Evolutionary conservation across 2,113 vertebrate genomes (phyloP), one percentile per base, ranked within the genome.

Genomic region (Thomomys bottae): DNA sequence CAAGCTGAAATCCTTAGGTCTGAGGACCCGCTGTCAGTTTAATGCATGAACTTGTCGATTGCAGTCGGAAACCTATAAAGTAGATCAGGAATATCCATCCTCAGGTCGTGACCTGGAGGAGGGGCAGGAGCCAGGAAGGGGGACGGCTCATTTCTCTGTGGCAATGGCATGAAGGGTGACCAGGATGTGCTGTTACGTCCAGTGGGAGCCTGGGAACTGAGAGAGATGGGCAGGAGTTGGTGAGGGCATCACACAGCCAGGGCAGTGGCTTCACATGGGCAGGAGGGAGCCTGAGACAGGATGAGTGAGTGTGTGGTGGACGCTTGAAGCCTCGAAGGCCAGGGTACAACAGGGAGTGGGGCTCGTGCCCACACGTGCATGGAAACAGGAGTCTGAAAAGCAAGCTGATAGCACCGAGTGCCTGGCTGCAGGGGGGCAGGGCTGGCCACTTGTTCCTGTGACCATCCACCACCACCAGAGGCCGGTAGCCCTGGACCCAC

Each of bases 11-110:
- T 40, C 40, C 72, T 83, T 68, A 10, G 21, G 2, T 42, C 68
- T 12, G 64, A 38, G 8, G 59, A 82, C 81, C 81, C 63, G 87
- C 72, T 78, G 88, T 81, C 89, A 83, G 91, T 94, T 94, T 87
- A 61, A 82, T 85, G 40, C 24, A 10, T 9, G 30, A 90, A 79
- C 70, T 42, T 88, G 49, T 72, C 32, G 5, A 3, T 95, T 77
- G 5, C 28, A 38, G 20, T 38, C 1, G 12, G 30, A 59, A 66
- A 36, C 23, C 40, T 45, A 5, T 49, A 7, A 66, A 63, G 40
- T 10, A 30, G 40, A 45, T 40, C 36, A 5, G 7, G 20, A 9
- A 0, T 6, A 9, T 2, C 40, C 12, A 4, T n/a, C 28, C 61
- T 57, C 36, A 6, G 84, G 8, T 42, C 54, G 17, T 2, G 24